Base-by-base conservation (phyloP, 2,888 invertebrate genomes). In the Timema podura region DNA sequence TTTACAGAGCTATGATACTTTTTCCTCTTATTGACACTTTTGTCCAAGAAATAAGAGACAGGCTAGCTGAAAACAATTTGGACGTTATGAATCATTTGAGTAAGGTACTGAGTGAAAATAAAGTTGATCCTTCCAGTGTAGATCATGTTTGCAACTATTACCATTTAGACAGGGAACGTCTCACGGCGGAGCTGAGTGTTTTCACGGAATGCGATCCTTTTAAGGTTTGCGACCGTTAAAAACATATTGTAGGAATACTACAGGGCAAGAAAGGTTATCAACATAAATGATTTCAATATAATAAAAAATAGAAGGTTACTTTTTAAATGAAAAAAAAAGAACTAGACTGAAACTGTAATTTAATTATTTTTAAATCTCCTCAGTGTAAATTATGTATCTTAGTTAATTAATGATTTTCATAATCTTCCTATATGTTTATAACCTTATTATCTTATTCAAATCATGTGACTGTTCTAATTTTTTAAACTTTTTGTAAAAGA, bases 61-160 rank as follows among this genome's bases (percentile, higher is more conserved):
- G 57, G 57, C n/a, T 57, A 30, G 57, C 57, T 57, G 57, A 57
- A 57, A 57, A 57, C 57, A n/a, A 57, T 57, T 57, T n/a, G n/a
- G 15, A 57, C 30, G 57, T 57, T 30, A 13, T 57, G 30, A 57
- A 57, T 57, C 57, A 57, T 30, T 30, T n/a, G 57, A 13, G 8
- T 57, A 57, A 9, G 5, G n/a, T 57, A 57, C 13, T 57, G 57
- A 57, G 57, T 57, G 13, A 57, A 57, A 57, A 57, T 57, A 57
- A 57, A n/a, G 15, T 57, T 57, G 5, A 57, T 13, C 8, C 57
- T 3, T 57, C 9, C 15, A 5, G n/a, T 57, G 57, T n/a, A 57
- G 57, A 57, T 57, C 16, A 16, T 57, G 9, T 57, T 57, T 57
- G 57, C 57, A 57, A n/a, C 9, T 57, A 0, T 30, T 57, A 57